Base-by-base conservation (phyloP, 2,888 invertebrate genomes). In the Synergus itoensis region DNA sequence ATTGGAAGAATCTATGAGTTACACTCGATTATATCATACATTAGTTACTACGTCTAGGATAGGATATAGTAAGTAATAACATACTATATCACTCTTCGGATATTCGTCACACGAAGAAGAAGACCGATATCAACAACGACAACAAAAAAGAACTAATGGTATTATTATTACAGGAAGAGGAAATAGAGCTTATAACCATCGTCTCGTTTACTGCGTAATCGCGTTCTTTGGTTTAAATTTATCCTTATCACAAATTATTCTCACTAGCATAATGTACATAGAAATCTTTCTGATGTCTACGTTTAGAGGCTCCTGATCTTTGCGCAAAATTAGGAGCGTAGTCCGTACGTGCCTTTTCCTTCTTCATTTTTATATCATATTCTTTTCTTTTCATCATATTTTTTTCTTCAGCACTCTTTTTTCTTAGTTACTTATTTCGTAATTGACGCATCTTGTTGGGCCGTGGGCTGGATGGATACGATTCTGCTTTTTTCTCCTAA, bases 191-290 rank as follows among this genome's bases (percentile, higher is more conserved):
- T 62, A 81, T 84, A 80, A 80, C 76, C 79, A 80, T 83, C 78
- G 83, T 85, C 86, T 85, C 81, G 76, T 83, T 81, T 80, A 85
- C 80, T 82, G 84, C 84, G 79, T 84, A 84, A 82, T 84, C 80
- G 83, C 85, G 81, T 85, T 90, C 90, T 90, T 90, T 90, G 90
- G 90, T 88, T 86, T 87, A 83, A 83, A 80, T 78, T 81, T 84
- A 84, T 88, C 86, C 85, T 87, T 90, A 90, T 90, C 90, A 90
- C 90, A 90, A 87, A 84, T 89, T 88, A 88, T 87, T 87, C 86
- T 86, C 84, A 86, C 86, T 87, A 86, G 84, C 84, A 82, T 83
- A 77, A 76, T 73, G 36, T 73, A 73, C 73, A 73, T 57, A 73
- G 73, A 57, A 53, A 73, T 73, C 53, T 73, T 73, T 73, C 48